Base-by-base conservation (phyloP, 2,113 vertebrate genomes). In the Muntiacus reevesi region DNA sequence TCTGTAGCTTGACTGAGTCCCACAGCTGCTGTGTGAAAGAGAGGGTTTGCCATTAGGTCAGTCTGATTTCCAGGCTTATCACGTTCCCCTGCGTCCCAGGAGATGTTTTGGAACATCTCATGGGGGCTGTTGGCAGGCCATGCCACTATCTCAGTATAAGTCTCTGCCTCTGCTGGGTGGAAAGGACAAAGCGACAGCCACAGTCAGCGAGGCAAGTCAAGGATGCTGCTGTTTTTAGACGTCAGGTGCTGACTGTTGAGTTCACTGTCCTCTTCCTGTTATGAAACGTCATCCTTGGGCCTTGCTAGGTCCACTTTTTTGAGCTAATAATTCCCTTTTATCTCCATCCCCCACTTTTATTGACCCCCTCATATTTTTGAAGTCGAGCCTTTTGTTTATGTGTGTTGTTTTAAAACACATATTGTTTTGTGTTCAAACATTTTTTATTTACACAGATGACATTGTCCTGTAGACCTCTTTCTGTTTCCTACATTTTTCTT, bases 151-250 rank as follows among this genome's bases (percentile, higher is more conserved):
- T 82, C 43, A 3, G 5, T 19, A 13, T n/a, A 23, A 60, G 6
- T 82, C 1, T 27, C 50, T 40, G 30, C 27, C 45, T 76, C 33
- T 64, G 12, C 47, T 28, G 13, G 9, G 15, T 19, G 17, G 33
- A 36, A 88, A 74, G 36, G 16, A 64, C 67, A 55, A 64, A 81
- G 33, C 17, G 11, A 7, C 27, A 74, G 30, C 12, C 16, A 64
- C 45, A 19, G 1, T 21, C 64, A 52, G 5, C 0, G 2, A 33
- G 30, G 28, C 17, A 8, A 9, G 15, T 19, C 59, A 17, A 0
- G 50, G 40, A 33, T 50, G 4, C 23, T 62, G 21, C 30, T 64
- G 30, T 6, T 55, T n/a, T 62, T 71, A 93, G 83, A 55, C 25
- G 6, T 60, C 78, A 89, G 43, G 10, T 43, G 50, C 84, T 36